Conservation (phyloP, 2,113 vertebrate genomes). For the Sclerurus mexicanus region DNA sequence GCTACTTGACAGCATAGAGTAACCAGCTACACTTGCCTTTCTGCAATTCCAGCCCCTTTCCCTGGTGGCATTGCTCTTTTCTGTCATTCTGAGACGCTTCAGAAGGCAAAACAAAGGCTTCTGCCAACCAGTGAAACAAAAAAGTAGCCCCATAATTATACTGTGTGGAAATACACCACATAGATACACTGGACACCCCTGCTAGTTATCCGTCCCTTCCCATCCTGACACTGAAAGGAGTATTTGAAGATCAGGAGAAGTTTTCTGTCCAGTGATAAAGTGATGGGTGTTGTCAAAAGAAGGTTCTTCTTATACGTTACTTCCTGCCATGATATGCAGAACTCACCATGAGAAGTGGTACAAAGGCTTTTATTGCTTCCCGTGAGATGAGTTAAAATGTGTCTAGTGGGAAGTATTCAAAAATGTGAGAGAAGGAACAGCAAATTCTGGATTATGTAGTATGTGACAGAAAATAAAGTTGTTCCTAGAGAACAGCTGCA, state of each 20-base stretch:
- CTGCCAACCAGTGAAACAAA: not conserved
- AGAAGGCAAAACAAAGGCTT: not conserved
- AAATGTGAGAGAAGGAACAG: not conserved
- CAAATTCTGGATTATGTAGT: not conserved
- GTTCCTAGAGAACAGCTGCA: not conserved
- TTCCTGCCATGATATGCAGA: not conserved
- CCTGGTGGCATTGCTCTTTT: not conserved
- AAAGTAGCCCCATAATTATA: not conserved
- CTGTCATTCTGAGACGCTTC: not conserved
- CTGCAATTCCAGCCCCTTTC: not conserved
- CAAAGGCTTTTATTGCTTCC: not conserved
- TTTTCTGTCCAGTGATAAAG: not conserved
- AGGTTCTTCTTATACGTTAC: accelerated
- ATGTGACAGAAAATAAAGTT: not conserved
- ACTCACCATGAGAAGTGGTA: not conserved
- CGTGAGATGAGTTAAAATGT: not conserved
- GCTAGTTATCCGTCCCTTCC: not conserved
- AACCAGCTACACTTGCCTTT: not conserved
- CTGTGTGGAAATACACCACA: not conserved
- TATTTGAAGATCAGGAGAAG: not conserved
- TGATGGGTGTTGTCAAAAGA: not conserved
- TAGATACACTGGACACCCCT: too few species aligned
- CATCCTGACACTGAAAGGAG: accelerated
- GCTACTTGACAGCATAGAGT: not conserved
- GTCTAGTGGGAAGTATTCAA: not conserved